Conservation (phyloP, 2,888 invertebrate genomes). For the Neoascia interrupta region DNA sequence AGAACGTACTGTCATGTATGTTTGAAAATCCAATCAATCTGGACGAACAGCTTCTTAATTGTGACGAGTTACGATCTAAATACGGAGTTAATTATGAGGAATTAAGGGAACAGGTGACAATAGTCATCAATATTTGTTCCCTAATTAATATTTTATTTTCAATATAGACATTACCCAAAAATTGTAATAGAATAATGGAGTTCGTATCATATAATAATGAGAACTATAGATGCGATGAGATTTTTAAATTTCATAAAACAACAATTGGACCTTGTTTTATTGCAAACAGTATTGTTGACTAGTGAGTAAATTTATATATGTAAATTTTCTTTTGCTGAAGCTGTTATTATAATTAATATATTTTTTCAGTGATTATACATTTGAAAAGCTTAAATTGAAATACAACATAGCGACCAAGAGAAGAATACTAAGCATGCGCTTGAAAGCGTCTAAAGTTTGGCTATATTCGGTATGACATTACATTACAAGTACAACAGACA, state of each 20-base stretch:
- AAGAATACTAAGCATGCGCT: slow-evolving; percentile 10
- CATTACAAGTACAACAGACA: too few relatives aligned
- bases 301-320: slow-evolving; percentile 41
- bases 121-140: neutral
- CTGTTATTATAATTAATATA: neutral
- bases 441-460: slow-evolving; percentile 27
- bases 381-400: slow-evolving; percentile 18
- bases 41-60: neutral
- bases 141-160: neutral
- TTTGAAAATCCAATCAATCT: slow-evolving; percentile 5
- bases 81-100: neutral
- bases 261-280: slow-evolving; percentile 66
- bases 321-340: neutral
- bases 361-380: slow-evolving; percentile 18
- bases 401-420: neutral
- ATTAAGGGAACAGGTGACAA: slow-evolving; percentile 26
- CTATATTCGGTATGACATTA: slow-evolving; percentile 37
- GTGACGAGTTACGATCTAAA: slow-evolving; percentile 5
- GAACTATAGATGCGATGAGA: neutral
- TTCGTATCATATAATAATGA: too few relatives aligned
- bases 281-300: slow-evolving; percentile 57
- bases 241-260: slow-evolving; percentile 61
- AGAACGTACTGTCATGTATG: slow-evolving; percentile 14
- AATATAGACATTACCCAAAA: too few relatives aligned
- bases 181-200: neutral